phyloP scores from a whole-genome alignment of 2,888 invertebrate species.

The Leistus spinibarbis region DNA sequence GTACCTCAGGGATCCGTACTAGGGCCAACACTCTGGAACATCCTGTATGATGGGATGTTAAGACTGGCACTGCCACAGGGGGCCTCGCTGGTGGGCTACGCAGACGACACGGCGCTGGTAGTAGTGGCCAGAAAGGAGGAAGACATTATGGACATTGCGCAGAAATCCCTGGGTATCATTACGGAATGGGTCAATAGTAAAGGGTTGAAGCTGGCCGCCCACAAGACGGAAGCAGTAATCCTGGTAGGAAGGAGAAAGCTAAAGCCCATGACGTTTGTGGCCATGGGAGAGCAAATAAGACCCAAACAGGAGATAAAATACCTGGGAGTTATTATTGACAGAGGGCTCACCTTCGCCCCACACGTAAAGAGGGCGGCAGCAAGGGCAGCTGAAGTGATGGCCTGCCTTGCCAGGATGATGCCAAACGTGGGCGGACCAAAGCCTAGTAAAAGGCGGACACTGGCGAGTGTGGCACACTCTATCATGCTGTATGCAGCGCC shows the following conservation, averaged over 20 bases:
- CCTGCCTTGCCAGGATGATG: background rate
- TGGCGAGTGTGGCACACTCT: background rate
- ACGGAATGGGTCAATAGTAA: slow-evolving; percentile 12
- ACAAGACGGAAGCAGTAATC: slow-evolving; percentile 34
- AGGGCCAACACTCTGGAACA: slow-evolving; percentile 37
- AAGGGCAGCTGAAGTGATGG: background rate
- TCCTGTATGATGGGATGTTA: slow-evolving; percentile 36
- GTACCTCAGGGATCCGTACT: slow-evolving; percentile 42
- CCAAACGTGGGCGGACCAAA: background rate
- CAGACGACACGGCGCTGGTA: slow-evolving; percentile 9
- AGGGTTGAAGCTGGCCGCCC: background rate
- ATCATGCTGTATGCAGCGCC: background rate
- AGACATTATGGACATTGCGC: background rate
- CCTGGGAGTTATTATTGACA: background rate
- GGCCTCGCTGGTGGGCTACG: slow-evolving; percentile 4
- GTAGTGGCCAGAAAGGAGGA: slow-evolving; percentile 1
- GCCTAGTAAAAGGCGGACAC: background rate
- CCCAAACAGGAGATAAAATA: background rate
- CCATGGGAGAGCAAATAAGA: background rate
- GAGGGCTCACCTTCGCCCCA: background rate
- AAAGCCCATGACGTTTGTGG: background rate
- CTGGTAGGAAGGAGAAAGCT: background rate
- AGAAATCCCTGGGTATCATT: background rate
- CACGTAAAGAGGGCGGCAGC: background rate
- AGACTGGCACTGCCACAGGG: slow-evolving; percentile 13